These are phyloP conservation scores for Ovis canadensis DNA, from an alignment of 2,113 vertebrate species.

Conservation along the genomic window DNA sequence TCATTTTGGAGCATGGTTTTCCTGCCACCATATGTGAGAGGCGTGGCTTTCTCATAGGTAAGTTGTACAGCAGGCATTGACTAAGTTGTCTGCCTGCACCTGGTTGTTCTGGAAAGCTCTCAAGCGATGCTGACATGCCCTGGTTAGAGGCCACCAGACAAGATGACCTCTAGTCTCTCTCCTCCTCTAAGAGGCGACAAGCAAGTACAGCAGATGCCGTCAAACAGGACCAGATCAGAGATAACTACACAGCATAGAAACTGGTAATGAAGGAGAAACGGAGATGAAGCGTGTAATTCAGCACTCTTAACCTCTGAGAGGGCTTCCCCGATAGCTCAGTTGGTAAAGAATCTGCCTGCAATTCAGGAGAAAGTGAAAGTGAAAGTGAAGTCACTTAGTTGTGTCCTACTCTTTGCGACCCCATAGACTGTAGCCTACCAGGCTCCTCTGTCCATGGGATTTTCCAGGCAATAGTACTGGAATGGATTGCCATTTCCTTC, in stretches of 20 bases:
- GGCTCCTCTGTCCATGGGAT: too few species aligned
- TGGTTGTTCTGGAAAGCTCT: not conserved
- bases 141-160: not conserved
- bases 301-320: not conserved
- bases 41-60: fast-evolving
- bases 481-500: too few species aligned
- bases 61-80: not conserved
- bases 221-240: not conserved
- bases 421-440: too few species aligned
- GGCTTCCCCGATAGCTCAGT: not conserved
- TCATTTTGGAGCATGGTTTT: not conserved
- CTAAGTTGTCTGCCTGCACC: not conserved
- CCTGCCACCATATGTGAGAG: not conserved
- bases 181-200: not conserved
- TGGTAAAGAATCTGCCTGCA: not conserved
- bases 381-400: too few species aligned
- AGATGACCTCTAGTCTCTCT: not conserved
- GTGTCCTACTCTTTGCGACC: fast-evolving
- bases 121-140: not conserved
- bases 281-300: not conserved
- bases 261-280: not conserved
- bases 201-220: not conserved
- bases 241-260: not conserved
- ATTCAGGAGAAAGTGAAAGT: not conserved
- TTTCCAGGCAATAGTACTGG: too few species aligned